phyloP scores from a whole-genome alignment of 2,113 vertebrate genomes.

The Neolamprologus tretocephalus region DNA sequence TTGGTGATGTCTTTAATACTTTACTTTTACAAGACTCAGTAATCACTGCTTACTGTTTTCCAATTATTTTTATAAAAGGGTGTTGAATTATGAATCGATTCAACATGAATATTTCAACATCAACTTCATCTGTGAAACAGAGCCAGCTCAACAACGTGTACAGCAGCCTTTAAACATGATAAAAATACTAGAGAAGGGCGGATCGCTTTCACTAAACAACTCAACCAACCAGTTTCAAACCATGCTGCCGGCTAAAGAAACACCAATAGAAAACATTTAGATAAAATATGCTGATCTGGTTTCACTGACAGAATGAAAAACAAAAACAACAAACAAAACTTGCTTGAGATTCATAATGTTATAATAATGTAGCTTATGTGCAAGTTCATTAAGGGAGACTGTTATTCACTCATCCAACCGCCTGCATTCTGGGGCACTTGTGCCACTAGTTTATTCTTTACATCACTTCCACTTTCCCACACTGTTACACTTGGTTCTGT shows the following conservation, averaged over 20 bases:
- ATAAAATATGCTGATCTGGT: not conserved
- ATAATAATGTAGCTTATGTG: not conserved
- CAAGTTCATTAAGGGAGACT: not conserved
- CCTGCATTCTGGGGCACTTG: not conserved
- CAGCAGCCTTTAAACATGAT: not conserved
- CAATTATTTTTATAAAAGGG: not conserved
- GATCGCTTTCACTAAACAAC: not conserved
- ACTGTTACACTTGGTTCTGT: not conserved
- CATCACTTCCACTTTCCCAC: not conserved
- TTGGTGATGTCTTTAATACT: not conserved
- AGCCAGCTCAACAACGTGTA: not conserved
- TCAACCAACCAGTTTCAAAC: conserved; percentile 24
- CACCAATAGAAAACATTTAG: not conserved
- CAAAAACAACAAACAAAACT: not conserved
- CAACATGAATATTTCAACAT: not conserved
- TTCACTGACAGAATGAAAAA: not conserved
- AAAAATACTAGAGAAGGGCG: not conserved
- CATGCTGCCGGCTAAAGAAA: not conserved
- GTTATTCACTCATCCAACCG: not conserved
- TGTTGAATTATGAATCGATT: not conserved
- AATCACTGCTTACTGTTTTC: not conserved
- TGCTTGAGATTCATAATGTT: not conserved
- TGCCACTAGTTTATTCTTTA: not conserved
- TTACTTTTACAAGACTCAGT: not conserved
- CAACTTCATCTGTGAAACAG: not conserved